Percentiles rank a stretch among this genome's conserved stretches.
These are phyloP conservation scores for Pangasianodon hypophthalmus DNA, from an alignment of 2,113 vertebrate genomes.

Conservation along the genomic window DNA sequence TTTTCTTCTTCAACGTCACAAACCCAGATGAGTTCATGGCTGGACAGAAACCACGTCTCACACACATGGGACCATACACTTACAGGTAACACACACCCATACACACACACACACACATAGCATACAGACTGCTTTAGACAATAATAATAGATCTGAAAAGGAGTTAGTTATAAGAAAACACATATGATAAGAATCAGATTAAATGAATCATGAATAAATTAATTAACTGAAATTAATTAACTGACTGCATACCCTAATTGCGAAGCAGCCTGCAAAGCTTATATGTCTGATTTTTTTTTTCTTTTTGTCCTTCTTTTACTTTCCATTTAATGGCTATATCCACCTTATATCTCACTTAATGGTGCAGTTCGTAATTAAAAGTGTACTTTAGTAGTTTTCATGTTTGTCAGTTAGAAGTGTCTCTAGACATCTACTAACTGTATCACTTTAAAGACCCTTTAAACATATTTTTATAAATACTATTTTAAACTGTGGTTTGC, in stretches of 20 bases:
- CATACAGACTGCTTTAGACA: not conserved
- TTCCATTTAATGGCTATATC: not conserved
- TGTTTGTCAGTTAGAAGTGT: too few relatives aligned
- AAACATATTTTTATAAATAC: too few relatives aligned
- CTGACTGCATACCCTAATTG: not conserved
- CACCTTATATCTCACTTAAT: not conserved
- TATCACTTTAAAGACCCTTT: too few relatives aligned
- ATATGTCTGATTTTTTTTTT: too few relatives aligned
- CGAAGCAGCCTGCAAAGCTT: too few relatives aligned
- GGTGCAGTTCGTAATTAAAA: too few relatives aligned
- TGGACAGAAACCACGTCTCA: conserved; percentile 77
- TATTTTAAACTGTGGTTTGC: too few relatives aligned
- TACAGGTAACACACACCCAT: conserved; percentile 19
- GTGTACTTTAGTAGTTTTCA: too few relatives aligned
- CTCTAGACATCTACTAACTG: too few relatives aligned
- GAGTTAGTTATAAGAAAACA: not conserved
- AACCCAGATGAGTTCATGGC: conserved; percentile 80
- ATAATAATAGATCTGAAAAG: not conserved
- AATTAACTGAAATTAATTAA: not conserved
- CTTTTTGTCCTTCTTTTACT: not conserved
- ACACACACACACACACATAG: conserved; percentile 13
- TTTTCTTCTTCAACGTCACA: conserved; percentile 91
- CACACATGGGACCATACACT: conserved; percentile 84
- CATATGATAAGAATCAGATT: not conserved
- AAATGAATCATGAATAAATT: not conserved